These are phyloP conservation scores for Holothuria glaberrima DNA, from an alignment of 35 echinoderm and acorn worm genomes.

Conservation along the genomic window DNA sequence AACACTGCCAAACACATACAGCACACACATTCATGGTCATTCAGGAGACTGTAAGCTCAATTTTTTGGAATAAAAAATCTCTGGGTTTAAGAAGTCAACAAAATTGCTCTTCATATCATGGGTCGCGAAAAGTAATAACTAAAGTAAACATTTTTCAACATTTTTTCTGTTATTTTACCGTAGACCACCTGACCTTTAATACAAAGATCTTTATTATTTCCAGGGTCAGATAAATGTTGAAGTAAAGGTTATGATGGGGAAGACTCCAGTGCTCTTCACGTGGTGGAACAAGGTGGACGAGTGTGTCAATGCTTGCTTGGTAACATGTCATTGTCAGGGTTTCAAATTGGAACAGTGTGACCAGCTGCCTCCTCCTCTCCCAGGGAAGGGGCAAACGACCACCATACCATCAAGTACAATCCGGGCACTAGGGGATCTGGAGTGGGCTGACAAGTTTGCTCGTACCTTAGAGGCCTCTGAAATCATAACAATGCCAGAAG, in stretches of 20 bases:
- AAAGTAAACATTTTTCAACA: no score
- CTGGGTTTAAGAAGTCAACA: no score
- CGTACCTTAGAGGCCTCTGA: constrained; percentile 34
- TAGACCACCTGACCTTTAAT: not conserved
- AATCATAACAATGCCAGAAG: constrained; percentile 18
- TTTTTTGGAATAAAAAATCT: no score
- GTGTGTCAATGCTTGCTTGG: constrained; percentile 21
- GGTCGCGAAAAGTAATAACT: no score
- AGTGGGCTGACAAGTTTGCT: constrained; percentile 33
- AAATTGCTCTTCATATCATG: no score
- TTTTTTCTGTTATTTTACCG: no score
- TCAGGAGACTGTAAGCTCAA: no score
- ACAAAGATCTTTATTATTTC: not conserved
- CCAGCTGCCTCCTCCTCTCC: not conserved
- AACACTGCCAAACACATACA: no score
- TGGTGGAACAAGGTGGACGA: constrained; percentile 38
- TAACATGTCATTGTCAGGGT: constrained; percentile 49
- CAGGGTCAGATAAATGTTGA: constrained; percentile 53
- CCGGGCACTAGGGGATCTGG: not conserved
- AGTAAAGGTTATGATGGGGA: constrained; percentile 36
- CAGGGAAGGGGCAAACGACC: not conserved
- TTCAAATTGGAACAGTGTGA: constrained; percentile 23
- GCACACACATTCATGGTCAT: no score
- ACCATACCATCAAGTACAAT: constrained; percentile 33
- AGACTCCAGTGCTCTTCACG: constrained; percentile 27